Evolutionary conservation across 2,797 vertebrate species (phyloP).

Genomic region (Balearica regulorum): DNA sequence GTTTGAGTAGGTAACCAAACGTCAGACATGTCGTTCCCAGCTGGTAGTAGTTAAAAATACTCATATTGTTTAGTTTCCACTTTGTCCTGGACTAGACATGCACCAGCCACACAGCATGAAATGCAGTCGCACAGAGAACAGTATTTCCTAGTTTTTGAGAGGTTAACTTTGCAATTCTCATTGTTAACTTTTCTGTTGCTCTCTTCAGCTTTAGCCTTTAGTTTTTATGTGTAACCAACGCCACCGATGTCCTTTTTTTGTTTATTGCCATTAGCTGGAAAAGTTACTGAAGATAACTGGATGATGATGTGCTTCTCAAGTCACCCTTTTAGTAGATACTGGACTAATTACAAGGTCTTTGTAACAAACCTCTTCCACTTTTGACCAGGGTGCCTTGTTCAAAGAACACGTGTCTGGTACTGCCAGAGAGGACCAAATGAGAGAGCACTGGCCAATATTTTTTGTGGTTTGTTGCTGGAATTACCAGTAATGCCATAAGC

Average conservation of each 20-base stretch:
- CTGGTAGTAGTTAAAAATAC: not conserved
- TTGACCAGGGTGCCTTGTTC: not conserved
- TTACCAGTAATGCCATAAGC: not conserved
- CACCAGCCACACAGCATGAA: not conserved
- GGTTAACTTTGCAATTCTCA: not conserved
- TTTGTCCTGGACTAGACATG: not conserved
- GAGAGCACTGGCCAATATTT: not conserved
- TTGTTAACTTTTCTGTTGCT: not conserved
- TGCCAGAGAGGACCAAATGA: not conserved
- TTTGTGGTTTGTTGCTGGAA: not conserved
- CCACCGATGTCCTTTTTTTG: not conserved
- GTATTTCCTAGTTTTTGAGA: not conserved
- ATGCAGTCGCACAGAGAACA: not conserved
- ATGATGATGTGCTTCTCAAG: not conserved
- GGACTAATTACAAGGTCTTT: not conserved
- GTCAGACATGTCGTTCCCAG: not conserved
- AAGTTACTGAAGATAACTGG: not conserved
- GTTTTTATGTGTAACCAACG: not conserved
- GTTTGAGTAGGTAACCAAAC: not conserved
- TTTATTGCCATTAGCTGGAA: not conserved
- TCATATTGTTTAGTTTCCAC: not conserved
- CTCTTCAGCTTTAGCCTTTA: not conserved
- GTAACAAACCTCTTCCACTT: not conserved
- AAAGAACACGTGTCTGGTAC: not conserved
- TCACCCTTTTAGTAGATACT: not conserved